Percentiles rank a stretch among this genome's conserved stretches.
Conservation (phyloP, 2,888 invertebrate species). For the Muscina levida region DNA sequence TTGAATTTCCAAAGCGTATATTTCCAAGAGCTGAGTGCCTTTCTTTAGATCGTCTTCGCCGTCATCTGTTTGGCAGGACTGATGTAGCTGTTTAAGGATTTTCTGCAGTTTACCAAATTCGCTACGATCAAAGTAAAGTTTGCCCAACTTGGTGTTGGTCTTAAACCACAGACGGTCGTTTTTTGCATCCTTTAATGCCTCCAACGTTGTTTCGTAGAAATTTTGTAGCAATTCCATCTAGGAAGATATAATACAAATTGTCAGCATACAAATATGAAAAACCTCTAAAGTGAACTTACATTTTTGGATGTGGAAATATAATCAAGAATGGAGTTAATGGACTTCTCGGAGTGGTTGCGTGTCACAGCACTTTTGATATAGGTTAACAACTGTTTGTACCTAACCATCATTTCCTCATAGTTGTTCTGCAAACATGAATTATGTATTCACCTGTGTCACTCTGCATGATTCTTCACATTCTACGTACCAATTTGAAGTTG, state of each 20-base stretch:
- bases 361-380: conserved; percentile 99
- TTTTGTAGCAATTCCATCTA: conserved; percentile 98
- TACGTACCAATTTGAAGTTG: conserved; percentile 94
- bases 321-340: conserved; percentile 99
- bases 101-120: conserved; percentile 97
- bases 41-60: conserved; percentile 98
- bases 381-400: conserved; percentile 97
- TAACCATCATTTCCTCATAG: conserved; percentile 96
- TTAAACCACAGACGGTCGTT: conserved; percentile 99
- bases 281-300: conserved; percentile 84
- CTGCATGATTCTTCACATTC: no score
- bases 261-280: background rate
- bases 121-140: conserved; percentile 97
- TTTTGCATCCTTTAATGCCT: conserved; percentile 97
- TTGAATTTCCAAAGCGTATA: conserved; percentile 99
- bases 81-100: conserved; percentile 97
- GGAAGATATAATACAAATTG: conserved; percentile 21
- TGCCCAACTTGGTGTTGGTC: conserved; percentile 99
- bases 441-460: no score
- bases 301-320: conserved; percentile 99
- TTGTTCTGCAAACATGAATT: conserved; percentile 85
- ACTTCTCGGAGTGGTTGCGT: conserved; percentile 99
- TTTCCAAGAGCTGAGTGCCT: conserved; percentile 98
- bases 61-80: conserved; percentile 98
- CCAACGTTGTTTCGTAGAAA: conserved; percentile 98